Base-by-base conservation (phyloP, 2,113 vertebrate species). In the Neolamprologus fasciatus region DNA sequence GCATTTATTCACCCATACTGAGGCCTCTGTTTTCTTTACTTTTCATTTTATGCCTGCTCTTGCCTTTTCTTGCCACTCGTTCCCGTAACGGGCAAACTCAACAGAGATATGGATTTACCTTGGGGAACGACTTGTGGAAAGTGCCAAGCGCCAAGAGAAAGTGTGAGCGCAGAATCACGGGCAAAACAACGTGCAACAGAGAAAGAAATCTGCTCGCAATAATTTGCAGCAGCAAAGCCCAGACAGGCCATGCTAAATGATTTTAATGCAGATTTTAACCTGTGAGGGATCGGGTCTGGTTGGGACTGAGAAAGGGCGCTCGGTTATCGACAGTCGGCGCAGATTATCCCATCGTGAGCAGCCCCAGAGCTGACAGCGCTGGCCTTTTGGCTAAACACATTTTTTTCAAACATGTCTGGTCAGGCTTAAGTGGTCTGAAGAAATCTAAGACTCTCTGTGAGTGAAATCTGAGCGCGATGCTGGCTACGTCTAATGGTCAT, bases 1-100 rank as follows among this genome's bases (percentile, higher is more conserved):
- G 93, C 92, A 93, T 95, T 95, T 93, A 93, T 92, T 94, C 91
- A 91, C 85, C 84, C 93, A 89, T 91, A 91, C 90, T 90, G 82
- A 80, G 84, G 87, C 87, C 82, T 90, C 88, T 90, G 88, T 87
- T 89, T 90, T 93, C 86, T 76, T 82, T 63, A 82, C 58, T 89
- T 88, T 91, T 80, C 35, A 86, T 86, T 92, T 89, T 82, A 89
- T 92, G 92, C 86, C 87, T 89, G 84, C 61, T 91, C 81, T 91
- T 90, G 78, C 83, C 55, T 82, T 90, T 81, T 90, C 85, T 86
- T 66, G 7, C 76, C 40, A 21, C 84, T 88, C 21, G 87, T 87
- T 86, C 57, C 42, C 84, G 58, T 61, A 53, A 89, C 16, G 55
- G 84, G 87, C 35, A 84, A 94, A 89, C 66, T 88, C 76, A 91